Conservation (phyloP, 2,113 vertebrate genomes). For the Percopsis transmontana region DNA sequence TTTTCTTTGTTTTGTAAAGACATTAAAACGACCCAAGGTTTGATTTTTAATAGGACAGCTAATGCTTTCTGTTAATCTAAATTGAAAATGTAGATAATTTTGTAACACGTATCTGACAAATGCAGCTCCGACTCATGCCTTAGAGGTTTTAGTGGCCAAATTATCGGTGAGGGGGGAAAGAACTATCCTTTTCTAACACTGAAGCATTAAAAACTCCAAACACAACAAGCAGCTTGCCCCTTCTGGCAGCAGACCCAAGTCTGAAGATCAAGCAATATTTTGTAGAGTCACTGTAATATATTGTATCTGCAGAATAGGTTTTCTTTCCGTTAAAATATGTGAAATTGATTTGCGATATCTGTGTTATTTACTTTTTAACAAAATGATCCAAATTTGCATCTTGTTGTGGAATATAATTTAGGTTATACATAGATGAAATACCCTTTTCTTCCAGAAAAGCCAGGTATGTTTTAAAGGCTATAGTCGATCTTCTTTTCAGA, state of each 20-base stretch:
- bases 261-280: background rate
- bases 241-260: too few relatives aligned
- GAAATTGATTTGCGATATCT: too few relatives aligned
- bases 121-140: slow-evolving; percentile 90
- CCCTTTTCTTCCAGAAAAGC: too few relatives aligned
- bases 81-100: slow-evolving; percentile 46
- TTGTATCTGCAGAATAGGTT: too few relatives aligned
- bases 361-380: too few relatives aligned
- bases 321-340: too few relatives aligned
- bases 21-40: slow-evolving; percentile 34
- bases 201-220: background rate
- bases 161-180: slow-evolving; percentile 82
- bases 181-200: background rate
- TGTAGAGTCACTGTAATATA: background rate
- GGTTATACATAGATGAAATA: too few relatives aligned
- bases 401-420: too few relatives aligned
- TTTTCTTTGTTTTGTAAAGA: slow-evolving; percentile 45
- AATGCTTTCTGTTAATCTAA: slow-evolving; percentile 18
- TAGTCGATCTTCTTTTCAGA: too few relatives aligned
- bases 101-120: slow-evolving; percentile 84
- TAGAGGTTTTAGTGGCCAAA: slow-evolving; percentile 90
- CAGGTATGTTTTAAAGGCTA: too few relatives aligned
- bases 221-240: slow-evolving; percentile 6
- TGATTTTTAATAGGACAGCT: slow-evolving; percentile 40
- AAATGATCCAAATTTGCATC: too few relatives aligned